phyloP scores from a whole-genome alignment of 2,113 vertebrate species.

The Phylloscopus trochiloides region DNA sequence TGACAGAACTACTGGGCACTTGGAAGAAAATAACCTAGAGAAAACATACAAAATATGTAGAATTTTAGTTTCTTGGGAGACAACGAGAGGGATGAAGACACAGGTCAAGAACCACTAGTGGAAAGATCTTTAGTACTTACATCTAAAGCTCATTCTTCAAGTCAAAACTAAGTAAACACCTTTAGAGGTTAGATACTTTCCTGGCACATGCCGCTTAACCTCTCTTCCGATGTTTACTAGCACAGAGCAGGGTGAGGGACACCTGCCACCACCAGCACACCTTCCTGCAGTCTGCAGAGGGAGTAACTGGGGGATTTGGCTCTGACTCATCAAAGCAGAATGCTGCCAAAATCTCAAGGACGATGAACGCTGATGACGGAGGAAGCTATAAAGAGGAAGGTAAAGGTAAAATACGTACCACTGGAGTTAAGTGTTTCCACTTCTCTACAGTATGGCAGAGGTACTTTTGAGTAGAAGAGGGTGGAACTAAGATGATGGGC shows the following conservation, averaged over 20 bases:
- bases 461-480: neutral
- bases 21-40: neutral
- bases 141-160: neutral
- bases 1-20: neutral
- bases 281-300: neutral
- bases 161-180: neutral
- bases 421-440: neutral
- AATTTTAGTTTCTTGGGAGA: neutral
- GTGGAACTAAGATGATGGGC: neutral
- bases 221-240: neutral
- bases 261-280: neutral
- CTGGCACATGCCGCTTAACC: accelerated
- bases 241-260: accelerated
- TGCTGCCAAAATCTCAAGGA: neutral
- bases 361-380: neutral
- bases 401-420: neutral
- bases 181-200: neutral
- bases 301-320: neutral
- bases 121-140: neutral
- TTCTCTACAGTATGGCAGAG: neutral
- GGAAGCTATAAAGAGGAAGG: neutral
- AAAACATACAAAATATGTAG: neutral
- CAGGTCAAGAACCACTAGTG: neutral
- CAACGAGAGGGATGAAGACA: neutral
- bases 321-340: neutral